Evolutionary conservation across 2,797 vertebrate species (phyloP), one percentile per base, ranked within the genome.

Genomic region (Sebastes nivosus): DNA sequence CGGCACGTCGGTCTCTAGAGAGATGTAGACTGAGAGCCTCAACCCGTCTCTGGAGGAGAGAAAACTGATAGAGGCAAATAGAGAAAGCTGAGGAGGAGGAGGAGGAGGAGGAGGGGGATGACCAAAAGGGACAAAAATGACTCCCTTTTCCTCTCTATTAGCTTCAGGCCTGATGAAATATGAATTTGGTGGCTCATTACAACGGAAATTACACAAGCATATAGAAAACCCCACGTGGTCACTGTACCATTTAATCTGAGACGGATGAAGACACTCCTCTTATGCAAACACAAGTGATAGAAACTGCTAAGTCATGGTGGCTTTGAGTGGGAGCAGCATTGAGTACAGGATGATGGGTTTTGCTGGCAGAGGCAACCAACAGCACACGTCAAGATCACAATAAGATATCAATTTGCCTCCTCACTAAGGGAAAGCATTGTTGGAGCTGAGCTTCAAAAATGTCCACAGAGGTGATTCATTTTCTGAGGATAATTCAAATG

Each of bases 101-200:
- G 22, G 69, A 89, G 70, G 77, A 38, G 68, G 77, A 67, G 24
- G 63, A 42, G 55, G 54, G 30, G 70, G 67, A 68, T 78, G 83
- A 87, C 82, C 84, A 87, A 77, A 65, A 55, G 66, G 66, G 80
- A 86, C 50, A 42, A 34, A 78, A 81, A 75, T 34, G 22, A 74
- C 55, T 81, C 73, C 42, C 75, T 65, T 50, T 63, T 76, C 60
- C 66, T 80, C 76, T 82, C 82, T 46, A 75, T 87, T 81, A 82
- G 85, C 79, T 72, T 50, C 60, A 52, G 80, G 68, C 42, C 59
- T 67, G 72, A 83, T 66, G 72, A 81, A 85, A 83, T 78, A 79
- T 64, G 68, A 82, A 85, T 82, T 72, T 84, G 58, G 68, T 72
- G 78, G 52, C 71, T 88, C 84, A 87, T 89, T 91, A 75, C 24